These are phyloP conservation scores for Himantopus leucocephalus DNA, from an alignment of 2,113 vertebrate species.

Conservation along the genomic window DNA sequence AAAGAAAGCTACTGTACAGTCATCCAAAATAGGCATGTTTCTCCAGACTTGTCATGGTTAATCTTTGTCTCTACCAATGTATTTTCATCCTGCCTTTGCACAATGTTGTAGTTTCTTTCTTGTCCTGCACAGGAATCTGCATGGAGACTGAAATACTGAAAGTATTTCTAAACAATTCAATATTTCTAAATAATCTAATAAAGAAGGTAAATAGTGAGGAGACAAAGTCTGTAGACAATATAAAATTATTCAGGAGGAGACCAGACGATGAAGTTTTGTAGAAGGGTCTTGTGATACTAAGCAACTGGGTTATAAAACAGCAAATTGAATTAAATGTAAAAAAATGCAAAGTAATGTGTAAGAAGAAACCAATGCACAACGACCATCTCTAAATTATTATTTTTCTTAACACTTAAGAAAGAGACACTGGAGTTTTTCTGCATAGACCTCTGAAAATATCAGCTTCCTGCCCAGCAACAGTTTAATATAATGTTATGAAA, in stretches of 20 bases:
- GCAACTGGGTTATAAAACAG: not conserved
- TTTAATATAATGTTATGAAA: not conserved
- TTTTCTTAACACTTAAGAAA: not conserved
- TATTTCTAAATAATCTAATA: not conserved
- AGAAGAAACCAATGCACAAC: not conserved
- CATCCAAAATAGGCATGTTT: not conserved
- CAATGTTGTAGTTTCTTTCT: not conserved
- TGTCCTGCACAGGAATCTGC: not conserved
- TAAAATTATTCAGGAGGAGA: not conserved
- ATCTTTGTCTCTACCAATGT: not conserved
- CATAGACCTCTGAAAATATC: not conserved
- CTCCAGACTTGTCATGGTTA: not conserved
- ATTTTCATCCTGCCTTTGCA: not conserved
- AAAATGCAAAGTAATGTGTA: not conserved
- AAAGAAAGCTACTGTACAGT: not conserved
- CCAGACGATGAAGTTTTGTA: not conserved
- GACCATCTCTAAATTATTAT: not conserved
- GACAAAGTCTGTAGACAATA: not conserved
- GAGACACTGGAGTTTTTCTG: not conserved
- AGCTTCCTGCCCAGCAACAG: not conserved
- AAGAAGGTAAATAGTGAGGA: not conserved
- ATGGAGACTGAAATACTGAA: not conserved
- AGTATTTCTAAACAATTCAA: not conserved
- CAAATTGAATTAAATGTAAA: not conserved
- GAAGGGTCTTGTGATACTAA: not conserved